These are phyloP conservation scores for Plestiodon gilberti DNA, from an alignment of 2,113 vertebrate species.

Conservation along the genomic window DNA sequence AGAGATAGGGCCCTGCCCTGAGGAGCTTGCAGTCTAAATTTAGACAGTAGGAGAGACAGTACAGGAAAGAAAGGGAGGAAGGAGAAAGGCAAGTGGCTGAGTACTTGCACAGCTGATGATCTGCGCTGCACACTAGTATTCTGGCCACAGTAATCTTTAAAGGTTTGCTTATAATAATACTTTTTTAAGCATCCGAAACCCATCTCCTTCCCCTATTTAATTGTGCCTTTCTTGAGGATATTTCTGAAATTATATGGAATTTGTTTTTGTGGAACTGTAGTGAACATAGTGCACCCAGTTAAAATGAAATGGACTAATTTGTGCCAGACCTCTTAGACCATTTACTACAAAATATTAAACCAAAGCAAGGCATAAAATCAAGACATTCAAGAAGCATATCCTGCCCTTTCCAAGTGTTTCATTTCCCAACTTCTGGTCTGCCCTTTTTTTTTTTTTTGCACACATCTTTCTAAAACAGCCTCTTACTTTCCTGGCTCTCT, in stretches of 20 bases:
- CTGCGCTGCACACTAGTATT: neutral
- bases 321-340: slow-evolving; percentile 31
- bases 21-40: neutral
- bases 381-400: neutral
- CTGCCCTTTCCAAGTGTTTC: slow-evolving; percentile 46
- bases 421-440: slow-evolving; percentile 40
- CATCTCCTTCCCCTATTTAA: slow-evolving; percentile 18
- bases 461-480: slow-evolving; percentile 38
- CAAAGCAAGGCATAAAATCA: slow-evolving; percentile 48
- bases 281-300: slow-evolving; percentile 32
- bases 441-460: slow-evolving; percentile 44
- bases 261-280: neutral
- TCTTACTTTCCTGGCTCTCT: slow-evolving; percentile 27
- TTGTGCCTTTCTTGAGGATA: neutral
- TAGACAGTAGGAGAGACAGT: neutral
- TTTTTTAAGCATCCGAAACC: neutral
- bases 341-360: slow-evolving; percentile 41
- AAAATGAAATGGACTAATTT: slow-evolving; percentile 39
- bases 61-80: neutral
- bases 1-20: neutral
- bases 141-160: neutral
- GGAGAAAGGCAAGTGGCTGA: neutral
- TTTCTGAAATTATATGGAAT: slow-evolving; percentile 9
- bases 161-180: neutral
- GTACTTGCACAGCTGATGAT: neutral